Percentiles rank a stretch among this genome's conserved stretches.
Conservation (phyloP, 2,113 vertebrate genomes). For the Hippocampus guttulatus region DNA sequence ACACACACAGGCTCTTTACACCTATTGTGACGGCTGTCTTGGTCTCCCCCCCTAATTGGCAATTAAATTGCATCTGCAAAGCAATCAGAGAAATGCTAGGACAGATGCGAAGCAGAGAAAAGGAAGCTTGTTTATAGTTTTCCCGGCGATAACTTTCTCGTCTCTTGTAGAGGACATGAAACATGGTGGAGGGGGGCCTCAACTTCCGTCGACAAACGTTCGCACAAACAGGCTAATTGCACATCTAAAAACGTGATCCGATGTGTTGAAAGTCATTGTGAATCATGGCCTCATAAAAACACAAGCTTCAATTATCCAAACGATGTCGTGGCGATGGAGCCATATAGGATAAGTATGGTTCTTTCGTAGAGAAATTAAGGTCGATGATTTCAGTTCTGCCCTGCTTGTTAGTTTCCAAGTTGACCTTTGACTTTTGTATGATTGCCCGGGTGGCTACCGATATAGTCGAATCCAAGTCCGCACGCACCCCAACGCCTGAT, state of each 20-base stretch:
- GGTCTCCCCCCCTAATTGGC: slow-evolving; percentile 65
- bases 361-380: slow-evolving; percentile 6
- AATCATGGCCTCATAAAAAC: slow-evolving; percentile 13
- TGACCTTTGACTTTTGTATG: slow-evolving; percentile 53
- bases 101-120: slow-evolving; percentile 59
- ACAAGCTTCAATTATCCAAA: neutral
- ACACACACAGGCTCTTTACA: slow-evolving; percentile 7
- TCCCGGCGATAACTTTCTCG: slow-evolving; percentile 47
- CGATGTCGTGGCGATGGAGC: slow-evolving; percentile 9
- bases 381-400: slow-evolving; percentile 31
- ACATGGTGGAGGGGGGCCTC: slow-evolving; percentile 49
- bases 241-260: slow-evolving; percentile 1
- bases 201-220: neutral
- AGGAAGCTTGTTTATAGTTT: slow-evolving; percentile 64
- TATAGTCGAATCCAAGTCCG: slow-evolving; percentile 3
- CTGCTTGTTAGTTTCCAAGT: slow-evolving; percentile 48
- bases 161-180: slow-evolving; percentile 44
- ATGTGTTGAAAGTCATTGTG: neutral
- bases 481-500: no score
- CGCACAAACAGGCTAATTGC: slow-evolving; percentile 9
- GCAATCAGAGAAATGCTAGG: slow-evolving; percentile 65
- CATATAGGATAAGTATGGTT: slow-evolving; percentile 9
- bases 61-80: slow-evolving; percentile 72
- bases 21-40: slow-evolving; percentile 61
- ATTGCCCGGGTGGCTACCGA: slow-evolving; percentile 48